These are phyloP conservation scores for Eupithecia centaureata DNA, from an alignment of 2,888 invertebrate genomes.

Conservation along the genomic window DNA sequence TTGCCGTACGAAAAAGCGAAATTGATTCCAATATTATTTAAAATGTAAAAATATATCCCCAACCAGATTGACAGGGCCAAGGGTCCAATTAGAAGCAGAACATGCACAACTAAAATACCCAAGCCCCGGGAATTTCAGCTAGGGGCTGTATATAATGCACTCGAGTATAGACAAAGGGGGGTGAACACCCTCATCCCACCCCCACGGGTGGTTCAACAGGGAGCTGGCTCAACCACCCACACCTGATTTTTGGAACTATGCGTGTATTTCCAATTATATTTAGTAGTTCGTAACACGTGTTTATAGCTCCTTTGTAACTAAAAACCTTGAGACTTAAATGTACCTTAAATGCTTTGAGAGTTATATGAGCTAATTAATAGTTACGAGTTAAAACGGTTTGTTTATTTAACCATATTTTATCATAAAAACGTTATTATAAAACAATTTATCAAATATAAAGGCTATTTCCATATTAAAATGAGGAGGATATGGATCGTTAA, in stretches of 20 bases:
- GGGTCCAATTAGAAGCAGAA: slow-evolving; percentile 33
- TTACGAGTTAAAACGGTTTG: slow-evolving; percentile 7
- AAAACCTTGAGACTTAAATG: slow-evolving; percentile 14
- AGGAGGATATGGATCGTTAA: slow-evolving; percentile 49
- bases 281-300: slow-evolving; percentile 18
- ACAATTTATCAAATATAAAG: neutral
- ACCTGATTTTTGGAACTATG: slow-evolving; percentile 69
- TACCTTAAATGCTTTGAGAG: slow-evolving; percentile 15
- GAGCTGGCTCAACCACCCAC: slow-evolving; percentile 24
- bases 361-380: slow-evolving; percentile 30
- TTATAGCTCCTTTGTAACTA: slow-evolving; percentile 10
- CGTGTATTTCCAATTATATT: slow-evolving; percentile 48
- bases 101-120: slow-evolving; percentile 77
- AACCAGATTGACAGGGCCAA: neutral
- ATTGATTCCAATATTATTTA: too few relatives aligned
- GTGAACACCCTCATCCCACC: slow-evolving; percentile 34
- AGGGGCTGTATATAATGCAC: slow-evolving; percentile 73
- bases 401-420: slow-evolving; percentile 5
- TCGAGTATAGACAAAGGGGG: slow-evolving; percentile 67
- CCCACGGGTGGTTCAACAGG: slow-evolving; percentile 16
- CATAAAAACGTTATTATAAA: neutral
- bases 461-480: slow-evolving; percentile 14
- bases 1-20: too few relatives aligned
- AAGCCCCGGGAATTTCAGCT: slow-evolving; percentile 51
- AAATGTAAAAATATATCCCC: neutral